Evolutionary conservation across 2,888 invertebrate species (phyloP), one percentile per base, ranked within the genome.

Genomic region (Sceliomorpha sp.): DNA sequence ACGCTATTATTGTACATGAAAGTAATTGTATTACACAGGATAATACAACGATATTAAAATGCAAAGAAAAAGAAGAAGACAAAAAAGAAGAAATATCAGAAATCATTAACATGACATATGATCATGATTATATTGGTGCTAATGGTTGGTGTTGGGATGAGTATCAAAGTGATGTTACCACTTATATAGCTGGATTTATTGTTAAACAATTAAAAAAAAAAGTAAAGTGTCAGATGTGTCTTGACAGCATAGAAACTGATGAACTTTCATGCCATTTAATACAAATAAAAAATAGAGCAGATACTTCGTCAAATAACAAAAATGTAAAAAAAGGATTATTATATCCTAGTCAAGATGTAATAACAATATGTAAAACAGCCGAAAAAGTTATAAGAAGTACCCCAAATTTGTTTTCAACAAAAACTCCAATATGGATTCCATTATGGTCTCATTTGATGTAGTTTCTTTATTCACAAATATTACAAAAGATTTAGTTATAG

Each of bases 311-410:
- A 29, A 29, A 29, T 29, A 1, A 9, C 9, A 9, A 29, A 29
- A 29, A 29, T 29, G 8, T 8, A n/a, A 29, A 9, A 9, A 29
- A 29, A 29, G 29, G 29, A n/a, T 29, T 29, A 6, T n/a, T 29
- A 29, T 29, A 8, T n/a, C 29, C 29, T n/a, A 29, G 29, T 9
- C 8, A 29, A 8, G 29, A 29, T 7, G 29, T 29, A 1, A 9
- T 29, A n/a, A 29, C 9, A 29, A 29, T 29, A n/a, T 29, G 29
- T 29, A 29, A 29, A 9, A 29, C 29, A n/a, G 29, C 29, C 9
- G 29, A 29, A 29, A 29, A 29, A 29, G 29, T 29, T 2, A n/a
- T 29, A 29, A 29, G 29, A 29, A 29, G 29, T 9, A 29, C 29
- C 2, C 29, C 29, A 9, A 4, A 2, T 29, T 29, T 29, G 7